phyloP scores from a whole-genome alignment of 2,797 vertebrate genomes.

The Gambusia yucatana region DNA sequence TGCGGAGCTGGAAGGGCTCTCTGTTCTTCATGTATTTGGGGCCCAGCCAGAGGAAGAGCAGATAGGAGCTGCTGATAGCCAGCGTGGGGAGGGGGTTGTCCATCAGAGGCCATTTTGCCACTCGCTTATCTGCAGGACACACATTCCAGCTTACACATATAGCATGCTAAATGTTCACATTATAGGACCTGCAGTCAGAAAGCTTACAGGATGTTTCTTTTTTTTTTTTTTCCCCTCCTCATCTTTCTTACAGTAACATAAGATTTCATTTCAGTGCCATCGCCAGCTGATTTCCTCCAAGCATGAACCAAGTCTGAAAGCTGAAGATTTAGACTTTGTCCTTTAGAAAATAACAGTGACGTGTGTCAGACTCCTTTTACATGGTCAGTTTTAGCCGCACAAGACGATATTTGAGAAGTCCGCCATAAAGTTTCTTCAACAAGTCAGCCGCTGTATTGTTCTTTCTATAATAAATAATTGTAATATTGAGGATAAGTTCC shows the following conservation, averaged over 20 bases:
- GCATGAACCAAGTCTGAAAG: not conserved
- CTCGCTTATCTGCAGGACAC: conserved; percentile 90
- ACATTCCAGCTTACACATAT: conserved; percentile 43
- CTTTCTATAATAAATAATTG: not conserved
- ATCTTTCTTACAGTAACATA: not conserved
- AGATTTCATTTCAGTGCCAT: not conserved
- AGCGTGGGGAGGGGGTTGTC: conserved; percentile 93
- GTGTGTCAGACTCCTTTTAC: not conserved
- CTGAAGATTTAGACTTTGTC: not conserved
- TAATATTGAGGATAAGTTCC: not conserved
- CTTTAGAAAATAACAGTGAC: not conserved
- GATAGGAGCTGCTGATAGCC: conserved; percentile 94
- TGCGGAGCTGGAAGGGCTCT: conserved; percentile 94
- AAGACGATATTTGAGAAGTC: not conserved
- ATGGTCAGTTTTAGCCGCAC: not conserved
- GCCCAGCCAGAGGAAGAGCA: conserved; percentile 96
- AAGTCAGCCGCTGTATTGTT: not conserved
- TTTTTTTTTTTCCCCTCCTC: not conserved
- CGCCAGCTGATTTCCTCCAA: not conserved
- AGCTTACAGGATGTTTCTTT: not conserved
- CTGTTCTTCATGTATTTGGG: conserved; percentile 97
- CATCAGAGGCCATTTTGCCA: conserved; percentile 98
- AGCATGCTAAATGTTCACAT: not conserved
- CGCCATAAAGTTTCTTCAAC: not conserved
- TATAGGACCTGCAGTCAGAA: not conserved